Evolutionary conservation across 1,140 invertebrate species (phyloP), one percentile per base, ranked within the genome.

Genomic region (Leptinotarsa lineolata): DNA sequence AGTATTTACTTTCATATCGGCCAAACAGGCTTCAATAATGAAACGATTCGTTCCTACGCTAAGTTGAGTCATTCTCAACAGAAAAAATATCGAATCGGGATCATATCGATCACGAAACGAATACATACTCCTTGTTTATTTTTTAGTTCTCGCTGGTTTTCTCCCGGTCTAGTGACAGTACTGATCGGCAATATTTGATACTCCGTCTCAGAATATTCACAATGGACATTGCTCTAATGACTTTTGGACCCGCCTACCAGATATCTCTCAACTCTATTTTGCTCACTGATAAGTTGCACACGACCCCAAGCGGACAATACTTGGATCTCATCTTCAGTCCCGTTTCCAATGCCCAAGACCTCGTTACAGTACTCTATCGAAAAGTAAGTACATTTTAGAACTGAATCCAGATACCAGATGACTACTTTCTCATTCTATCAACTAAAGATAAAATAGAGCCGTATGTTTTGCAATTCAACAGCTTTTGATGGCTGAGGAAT

Each of bases 201-300:
- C 83, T 95, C 22, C 88, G 91, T 76, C 81, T 94, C 3, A 89
- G 90, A 61, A 89, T 91, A 74, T 82, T 94, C 12, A 91, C 91
- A 75, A 86, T 91, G 13, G 93, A 95, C 82, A 86, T 90, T 54
- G 93, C 93, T 0, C 83, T 93, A 44, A 93, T 94, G 91, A 89
- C 91, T 77, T 94, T 90, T 80, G 94, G 94, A 0, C 91, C 92
- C 13, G 93, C 93, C 0, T 85, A 93, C 20, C 93, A 95, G 83
- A 87, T 93, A 59, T 91, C 91, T 22, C 83, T 95, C 1, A 90
- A 90, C 16, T 88, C 88, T 18, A 85, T 94, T 67, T 86, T 93
- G 77, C 83, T 95, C n/a, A 91, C 92, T 2, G 94, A 95, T 82
- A 94, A 94, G 84, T 89, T 93, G 71, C 93, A 95, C 80, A 90